Evolutionary conservation across 2,113 vertebrate genomes (phyloP).

Genomic region (Heliornis fulica): DNA sequence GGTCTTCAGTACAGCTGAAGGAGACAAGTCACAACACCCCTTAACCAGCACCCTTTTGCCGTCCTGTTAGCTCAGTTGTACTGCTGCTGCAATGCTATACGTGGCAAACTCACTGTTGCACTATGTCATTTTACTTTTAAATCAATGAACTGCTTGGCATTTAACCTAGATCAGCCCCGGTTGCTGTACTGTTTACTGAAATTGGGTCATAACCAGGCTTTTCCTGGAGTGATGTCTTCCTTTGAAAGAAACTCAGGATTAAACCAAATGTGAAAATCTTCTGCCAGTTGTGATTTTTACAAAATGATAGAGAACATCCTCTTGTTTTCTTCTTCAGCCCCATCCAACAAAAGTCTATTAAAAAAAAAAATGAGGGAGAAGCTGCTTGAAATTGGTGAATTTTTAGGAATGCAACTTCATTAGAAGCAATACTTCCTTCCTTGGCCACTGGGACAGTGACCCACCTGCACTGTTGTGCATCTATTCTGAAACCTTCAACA

Average conservation of each 20-base stretch:
- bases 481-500: conserved; percentile 31
- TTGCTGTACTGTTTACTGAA: conserved; percentile 8
- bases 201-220: conserved; percentile 8
- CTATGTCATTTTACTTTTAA: not conserved
- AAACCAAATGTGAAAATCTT: conserved; percentile 19
- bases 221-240: not conserved
- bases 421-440: conserved; percentile 42
- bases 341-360: conserved; percentile 6
- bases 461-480: not conserved
- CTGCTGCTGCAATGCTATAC: not conserved
- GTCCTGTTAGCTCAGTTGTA: not conserved
- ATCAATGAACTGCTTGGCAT: conserved; percentile 31
- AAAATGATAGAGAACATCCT: not conserved
- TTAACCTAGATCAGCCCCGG: not conserved
- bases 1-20: conserved; percentile 6
- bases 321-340: not conserved
- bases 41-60: not conserved
- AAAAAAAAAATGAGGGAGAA: not conserved
- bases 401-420: conserved; percentile 41
- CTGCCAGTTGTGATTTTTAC: not conserved
- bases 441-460: not conserved
- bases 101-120: not conserved
- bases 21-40: not conserved
- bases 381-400: conserved; percentile 55
- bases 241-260: conserved; percentile 37